Conservation (phyloP, 2,113 vertebrate genomes). For the Morone chrysops region DNA sequence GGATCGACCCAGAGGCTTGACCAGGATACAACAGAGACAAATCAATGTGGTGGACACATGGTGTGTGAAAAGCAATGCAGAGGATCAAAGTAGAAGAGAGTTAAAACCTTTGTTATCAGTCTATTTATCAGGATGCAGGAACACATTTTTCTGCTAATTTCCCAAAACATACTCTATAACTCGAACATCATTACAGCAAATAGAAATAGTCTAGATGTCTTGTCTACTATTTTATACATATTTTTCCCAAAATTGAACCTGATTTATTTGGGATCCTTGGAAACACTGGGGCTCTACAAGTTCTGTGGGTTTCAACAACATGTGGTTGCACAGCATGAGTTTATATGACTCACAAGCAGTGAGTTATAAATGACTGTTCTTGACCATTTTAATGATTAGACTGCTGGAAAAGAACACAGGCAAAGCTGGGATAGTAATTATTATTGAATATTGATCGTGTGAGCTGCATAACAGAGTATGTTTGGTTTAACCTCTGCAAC, state of each 20-base stretch:
- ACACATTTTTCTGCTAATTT: neutral
- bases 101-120: neutral
- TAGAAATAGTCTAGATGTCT: neutral
- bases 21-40: constrained; percentile 57
- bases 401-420: neutral
- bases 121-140: constrained; percentile 5
- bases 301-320: neutral
- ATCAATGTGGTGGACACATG: constrained; percentile 48
- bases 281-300: neutral
- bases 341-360: neutral
- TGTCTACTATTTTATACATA: neutral
- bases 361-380: neutral
- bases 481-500: constrained; percentile 48
- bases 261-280: neutral
- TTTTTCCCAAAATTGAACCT: neutral
- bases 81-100: neutral
- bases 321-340: neutral
- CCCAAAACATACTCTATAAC: neutral
- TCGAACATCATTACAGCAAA: neutral
- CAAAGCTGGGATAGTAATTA: neutral
- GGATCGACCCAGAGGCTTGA: constrained; percentile 50
- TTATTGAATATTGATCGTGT: constrained; percentile 51
- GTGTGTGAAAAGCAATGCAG: constrained; percentile 26
- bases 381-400: neutral
- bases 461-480: constrained; percentile 18